These are phyloP conservation scores for Haplochromis vanheusdeni DNA, from an alignment of 2,113 vertebrate genomes.

Conservation along the genomic window DNA sequence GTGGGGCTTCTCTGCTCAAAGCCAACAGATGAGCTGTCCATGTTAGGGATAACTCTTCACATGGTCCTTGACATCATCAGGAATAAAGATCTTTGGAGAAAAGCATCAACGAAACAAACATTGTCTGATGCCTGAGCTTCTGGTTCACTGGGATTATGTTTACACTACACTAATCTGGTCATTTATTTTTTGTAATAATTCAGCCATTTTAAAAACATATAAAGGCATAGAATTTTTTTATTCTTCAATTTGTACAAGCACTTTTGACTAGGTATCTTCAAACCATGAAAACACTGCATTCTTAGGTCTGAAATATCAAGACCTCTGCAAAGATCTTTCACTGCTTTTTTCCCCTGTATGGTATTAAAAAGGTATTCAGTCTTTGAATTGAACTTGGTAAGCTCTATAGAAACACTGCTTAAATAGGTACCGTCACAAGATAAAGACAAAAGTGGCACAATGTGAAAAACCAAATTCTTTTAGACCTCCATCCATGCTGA, in stretches of 20 bases:
- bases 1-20: neutral
- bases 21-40: neutral
- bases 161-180: neutral
- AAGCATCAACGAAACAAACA: neutral
- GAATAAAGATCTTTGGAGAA: neutral
- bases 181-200: neutral
- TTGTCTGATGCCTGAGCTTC: neutral
- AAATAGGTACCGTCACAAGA: neutral
- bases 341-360: rapidly evolving
- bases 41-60: neutral
- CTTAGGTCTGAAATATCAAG: neutral
- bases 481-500: neutral
- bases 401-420: neutral
- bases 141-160: neutral
- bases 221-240: neutral
- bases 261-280: neutral
- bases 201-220: neutral
- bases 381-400: neutral
- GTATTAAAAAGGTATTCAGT: neutral
- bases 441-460: neutral
- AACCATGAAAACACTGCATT: neutral
- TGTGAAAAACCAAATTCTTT: neutral
- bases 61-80: neutral
- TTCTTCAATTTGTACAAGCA: neutral
- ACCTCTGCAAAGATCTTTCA: neutral